Conservation (phyloP, 2,113 vertebrate species). For the Grammomys surdaster region DNA sequence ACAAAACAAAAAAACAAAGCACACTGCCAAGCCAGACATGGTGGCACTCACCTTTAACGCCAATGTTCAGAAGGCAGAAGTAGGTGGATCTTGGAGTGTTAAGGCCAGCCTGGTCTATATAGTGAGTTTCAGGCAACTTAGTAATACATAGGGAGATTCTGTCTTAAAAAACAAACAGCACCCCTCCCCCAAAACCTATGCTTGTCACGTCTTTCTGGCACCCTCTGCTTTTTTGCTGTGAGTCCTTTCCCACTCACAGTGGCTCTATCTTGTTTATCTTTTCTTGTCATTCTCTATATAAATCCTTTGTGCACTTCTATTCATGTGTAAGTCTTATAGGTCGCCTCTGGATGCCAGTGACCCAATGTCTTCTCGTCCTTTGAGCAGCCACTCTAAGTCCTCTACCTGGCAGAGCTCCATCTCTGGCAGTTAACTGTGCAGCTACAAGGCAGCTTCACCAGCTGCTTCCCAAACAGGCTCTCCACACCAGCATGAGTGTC, state of each 20-base stretch:
- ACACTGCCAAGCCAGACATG: neutral
- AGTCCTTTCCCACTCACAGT: accelerated
- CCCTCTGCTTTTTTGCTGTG: no score
- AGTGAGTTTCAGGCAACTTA: neutral
- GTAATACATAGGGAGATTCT: neutral
- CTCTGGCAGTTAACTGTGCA: neutral
- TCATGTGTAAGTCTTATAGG: neutral
- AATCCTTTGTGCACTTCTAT: accelerated
- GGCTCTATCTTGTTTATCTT: neutral
- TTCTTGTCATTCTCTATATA: neutral
- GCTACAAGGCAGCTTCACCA: neutral
- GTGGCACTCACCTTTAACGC: neutral
- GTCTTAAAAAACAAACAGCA: neutral
- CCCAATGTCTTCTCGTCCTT: no score
- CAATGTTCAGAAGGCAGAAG: neutral
- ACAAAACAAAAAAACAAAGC: neutral
- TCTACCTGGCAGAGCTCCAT: neutral
- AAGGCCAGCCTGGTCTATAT: neutral
- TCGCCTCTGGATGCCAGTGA: neutral
- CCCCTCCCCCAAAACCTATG: neutral
- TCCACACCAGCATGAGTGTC: neutral
- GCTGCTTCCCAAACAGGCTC: neutral
- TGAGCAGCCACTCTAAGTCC: neutral
- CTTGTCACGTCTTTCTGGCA: no score
- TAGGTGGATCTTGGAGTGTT: neutral